Evolutionary conservation across 2,888 invertebrate species (phyloP).

Genomic region (Drosophila mimica): DNA sequence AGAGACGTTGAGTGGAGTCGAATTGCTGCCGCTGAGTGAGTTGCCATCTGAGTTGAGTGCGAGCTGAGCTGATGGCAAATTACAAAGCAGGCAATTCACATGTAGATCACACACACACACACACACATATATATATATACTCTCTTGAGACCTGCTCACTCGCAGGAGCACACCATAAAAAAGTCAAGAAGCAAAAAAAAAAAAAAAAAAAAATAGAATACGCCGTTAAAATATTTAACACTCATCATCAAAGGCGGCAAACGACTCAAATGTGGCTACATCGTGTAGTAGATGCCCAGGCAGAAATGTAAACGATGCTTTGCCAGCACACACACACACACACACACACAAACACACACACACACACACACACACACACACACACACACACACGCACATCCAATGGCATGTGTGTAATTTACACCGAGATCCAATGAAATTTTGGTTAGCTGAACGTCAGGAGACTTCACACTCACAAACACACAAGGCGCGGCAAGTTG

Average conservation of each 20-base stretch:
- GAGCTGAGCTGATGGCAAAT: constrained; percentile 31
- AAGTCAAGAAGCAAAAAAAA: not conserved
- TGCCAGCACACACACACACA: constrained; percentile 5
- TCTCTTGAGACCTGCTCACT: constrained; percentile 12
- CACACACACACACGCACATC: constrained; percentile 1
- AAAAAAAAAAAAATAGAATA: constrained; percentile 22
- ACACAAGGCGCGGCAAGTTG: constrained; percentile 10
- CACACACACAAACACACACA: not conserved
- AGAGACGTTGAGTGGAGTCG: constrained; percentile 58
- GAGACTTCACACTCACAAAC: constrained; percentile 24
- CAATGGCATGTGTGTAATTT: constrained; percentile 50
- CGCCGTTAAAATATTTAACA: constrained; percentile 37
- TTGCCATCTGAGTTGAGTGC: constrained; percentile 33
- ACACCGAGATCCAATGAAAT: constrained; percentile 57
- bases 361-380: not conserved
- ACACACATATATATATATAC: constrained; percentile 9
- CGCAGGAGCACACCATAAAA: constrained; percentile 13
- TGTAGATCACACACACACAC: constrained; percentile 46
- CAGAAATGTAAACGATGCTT: constrained; percentile 44
- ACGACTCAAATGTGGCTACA: constrained; percentile 33
- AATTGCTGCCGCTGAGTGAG: constrained; percentile 38
- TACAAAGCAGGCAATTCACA: constrained; percentile 39
- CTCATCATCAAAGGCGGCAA: constrained; percentile 49
- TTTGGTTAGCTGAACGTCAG: constrained; percentile 40
- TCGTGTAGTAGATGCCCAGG: constrained; percentile 18